Conservation (phyloP, 2,113 vertebrate genomes). For the Sceloporus undulatus region DNA sequence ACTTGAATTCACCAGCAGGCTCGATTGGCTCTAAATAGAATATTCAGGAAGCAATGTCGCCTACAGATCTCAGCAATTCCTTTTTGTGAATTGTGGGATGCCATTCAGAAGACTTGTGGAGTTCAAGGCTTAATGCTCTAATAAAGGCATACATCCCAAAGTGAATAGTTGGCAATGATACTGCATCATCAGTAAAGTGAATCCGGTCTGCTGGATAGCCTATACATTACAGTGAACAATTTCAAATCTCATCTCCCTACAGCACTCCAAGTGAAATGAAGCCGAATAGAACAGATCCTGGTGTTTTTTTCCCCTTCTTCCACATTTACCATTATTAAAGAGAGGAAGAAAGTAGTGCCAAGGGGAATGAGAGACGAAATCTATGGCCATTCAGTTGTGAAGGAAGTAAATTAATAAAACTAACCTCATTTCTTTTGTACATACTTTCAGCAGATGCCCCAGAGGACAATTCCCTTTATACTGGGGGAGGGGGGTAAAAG, state of each 20-base stretch:
- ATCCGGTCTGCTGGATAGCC: slow-evolving; percentile 58
- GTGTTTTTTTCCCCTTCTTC: slow-evolving; percentile 56
- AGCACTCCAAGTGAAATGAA: slow-evolving; percentile 78
- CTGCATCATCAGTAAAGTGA: slow-evolving; percentile 72
- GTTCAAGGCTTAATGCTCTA: slow-evolving; percentile 68
- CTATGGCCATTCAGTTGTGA: slow-evolving; percentile 78
- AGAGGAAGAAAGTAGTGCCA: slow-evolving; percentile 77
- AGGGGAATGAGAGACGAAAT: slow-evolving; percentile 76
- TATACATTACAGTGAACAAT: slow-evolving; percentile 68
- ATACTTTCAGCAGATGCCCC: slow-evolving; percentile 69
- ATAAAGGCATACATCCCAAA: slow-evolving; percentile 60
- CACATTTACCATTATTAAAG: slow-evolving; percentile 82
- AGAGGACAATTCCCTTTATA: slow-evolving; percentile 71
- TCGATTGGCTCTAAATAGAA: slow-evolving; percentile 41
- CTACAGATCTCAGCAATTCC: slow-evolving; percentile 44
- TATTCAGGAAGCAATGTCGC: slow-evolving; percentile 24
- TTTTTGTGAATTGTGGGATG: slow-evolving; percentile 54
- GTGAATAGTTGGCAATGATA: slow-evolving; percentile 65
- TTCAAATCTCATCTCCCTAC: slow-evolving; percentile 76
- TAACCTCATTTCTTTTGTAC: slow-evolving; percentile 78
- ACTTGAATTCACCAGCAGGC: neutral
- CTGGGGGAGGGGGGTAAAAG: slow-evolving; percentile 23
- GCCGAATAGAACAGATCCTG: slow-evolving; percentile 80
- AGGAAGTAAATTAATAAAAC: slow-evolving; percentile 85
- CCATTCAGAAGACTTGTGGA: slow-evolving; percentile 52